Base-by-base conservation (phyloP, 1,140 invertebrate genomes). In the Drosophila suzukii region DNA sequence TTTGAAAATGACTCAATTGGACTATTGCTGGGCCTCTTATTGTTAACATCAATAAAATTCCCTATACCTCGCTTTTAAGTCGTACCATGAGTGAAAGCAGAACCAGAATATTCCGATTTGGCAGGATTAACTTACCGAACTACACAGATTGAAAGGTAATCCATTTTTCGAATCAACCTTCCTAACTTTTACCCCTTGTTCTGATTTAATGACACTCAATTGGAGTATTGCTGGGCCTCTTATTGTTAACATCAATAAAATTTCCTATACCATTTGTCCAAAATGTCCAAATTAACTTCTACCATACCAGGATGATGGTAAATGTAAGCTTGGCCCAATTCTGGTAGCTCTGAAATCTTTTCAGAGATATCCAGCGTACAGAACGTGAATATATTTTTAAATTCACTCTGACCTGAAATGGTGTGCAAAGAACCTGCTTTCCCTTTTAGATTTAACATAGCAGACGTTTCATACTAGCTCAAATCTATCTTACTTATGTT, bases 241-340 rank as follows among this genome's bases (percentile, higher is more conserved):
- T 59, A 59, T 59, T 59, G 13, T 8, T 53, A 4, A 1, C 3
- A 24, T 57, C 61, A 56, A 57, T 65, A 44, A 44, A 57, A 46
- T 56, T 65, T 3, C 53, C 50, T 1, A 63, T 55, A 17, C 55
- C 11, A 30, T 63, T 63, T 0, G 38, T 55, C 15, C 30, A 55
- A 44, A 36, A 63, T 34, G 51, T 39, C 17, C 17, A 63, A 63
- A 55, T 46, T 55, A 11, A 63, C 10, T 7, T 63, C 13, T 3
- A 34, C 50, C 38, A 46, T 43, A 27, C 47, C 6, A 15, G 56
- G 43, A 20, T 17, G 17, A 47, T 34, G 12, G 13, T 47, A 47
- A 4, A 47, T 34, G 12, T 47, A 47, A 10, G 4, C 24, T 47
- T 59, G 32, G 4, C 11, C 32, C 36, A 8, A 27, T 13, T 39